phyloP scores from a whole-genome alignment of 2,797 vertebrate genomes.

The Pipistrellus nathusii region DNA sequence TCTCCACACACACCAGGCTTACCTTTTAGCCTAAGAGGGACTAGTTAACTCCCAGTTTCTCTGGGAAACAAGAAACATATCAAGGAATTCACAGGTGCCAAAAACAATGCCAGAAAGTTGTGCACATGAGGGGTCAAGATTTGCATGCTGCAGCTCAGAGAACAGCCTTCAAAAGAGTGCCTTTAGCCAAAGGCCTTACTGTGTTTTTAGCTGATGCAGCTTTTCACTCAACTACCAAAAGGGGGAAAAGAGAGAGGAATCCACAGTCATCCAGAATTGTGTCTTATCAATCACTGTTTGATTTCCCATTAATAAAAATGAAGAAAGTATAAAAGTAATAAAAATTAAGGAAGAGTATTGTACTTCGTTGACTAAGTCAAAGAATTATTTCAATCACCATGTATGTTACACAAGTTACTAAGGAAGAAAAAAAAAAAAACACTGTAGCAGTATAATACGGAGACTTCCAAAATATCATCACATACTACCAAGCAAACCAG shows the following conservation, averaged over 20 bases:
- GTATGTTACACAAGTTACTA: background rate
- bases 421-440: background rate
- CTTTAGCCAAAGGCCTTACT: background rate
- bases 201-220: background rate
- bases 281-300: background rate
- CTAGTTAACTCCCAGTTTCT: background rate
- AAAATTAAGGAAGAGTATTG: background rate
- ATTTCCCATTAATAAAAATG: background rate
- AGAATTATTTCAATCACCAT: background rate
- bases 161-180: background rate
- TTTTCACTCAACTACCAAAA: background rate
- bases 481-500: background rate
- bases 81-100: background rate
- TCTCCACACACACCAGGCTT: background rate
- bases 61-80: background rate
- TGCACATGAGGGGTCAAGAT: background rate
- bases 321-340: background rate
- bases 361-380: background rate
- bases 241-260: background rate
- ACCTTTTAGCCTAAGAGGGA: background rate
- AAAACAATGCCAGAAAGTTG: background rate
- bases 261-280: background rate
- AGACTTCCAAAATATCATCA: background rate
- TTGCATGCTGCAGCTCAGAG: background rate
- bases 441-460: background rate